Evolutionary conservation across 1,140 invertebrate genomes (phyloP).

Genomic region (Brachionus asplanchnoidis): DNA sequence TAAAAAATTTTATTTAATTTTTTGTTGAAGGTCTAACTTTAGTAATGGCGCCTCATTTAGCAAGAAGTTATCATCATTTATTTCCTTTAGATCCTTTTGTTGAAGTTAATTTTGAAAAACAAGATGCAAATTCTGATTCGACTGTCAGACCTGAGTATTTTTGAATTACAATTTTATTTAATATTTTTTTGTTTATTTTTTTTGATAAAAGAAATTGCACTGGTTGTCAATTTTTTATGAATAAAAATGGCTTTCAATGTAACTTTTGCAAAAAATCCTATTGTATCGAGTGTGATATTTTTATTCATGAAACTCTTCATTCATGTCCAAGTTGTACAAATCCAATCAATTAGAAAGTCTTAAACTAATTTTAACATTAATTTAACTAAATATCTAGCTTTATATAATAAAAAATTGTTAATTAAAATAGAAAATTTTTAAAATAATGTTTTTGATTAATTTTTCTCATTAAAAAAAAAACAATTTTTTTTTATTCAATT

Average conservation of each 20-base stretch:
- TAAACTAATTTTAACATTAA: neutral
- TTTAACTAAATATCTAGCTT: neutral
- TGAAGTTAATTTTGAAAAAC: slow-evolving; percentile 61
- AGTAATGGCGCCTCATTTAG: slow-evolving; percentile 93
- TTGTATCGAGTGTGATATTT: slow-evolving; percentile 90
- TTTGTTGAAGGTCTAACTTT: slow-evolving; percentile 68
- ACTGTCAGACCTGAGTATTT: slow-evolving; percentile 58
- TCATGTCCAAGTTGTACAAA: slow-evolving; percentile 80
- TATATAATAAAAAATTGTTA: neutral
- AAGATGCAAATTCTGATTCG: slow-evolving; percentile 66
- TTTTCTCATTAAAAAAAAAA: no score
- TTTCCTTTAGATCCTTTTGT: slow-evolving; percentile 81
- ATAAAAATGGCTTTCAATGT: slow-evolving; percentile 64
- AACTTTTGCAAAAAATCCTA: slow-evolving; percentile 71
- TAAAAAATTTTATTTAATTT: neutral
- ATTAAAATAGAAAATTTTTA: neutral
- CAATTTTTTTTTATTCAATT: no score
- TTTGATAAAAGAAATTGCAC: slow-evolving; percentile 39
- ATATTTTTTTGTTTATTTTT: neutral
- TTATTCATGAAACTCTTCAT: slow-evolving; percentile 84
- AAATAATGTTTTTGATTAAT: no score
- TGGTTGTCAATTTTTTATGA: slow-evolving; percentile 55
- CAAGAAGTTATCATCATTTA: slow-evolving; percentile 90
- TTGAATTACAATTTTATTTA: no score
- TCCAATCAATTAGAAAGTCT: slow-evolving; percentile 5